A percentile compares a stretch with the other conserved stretches of the same genome.
Conservation (phyloP, 2,113 vertebrate genomes). For the Leptocoma aspasia region DNA sequence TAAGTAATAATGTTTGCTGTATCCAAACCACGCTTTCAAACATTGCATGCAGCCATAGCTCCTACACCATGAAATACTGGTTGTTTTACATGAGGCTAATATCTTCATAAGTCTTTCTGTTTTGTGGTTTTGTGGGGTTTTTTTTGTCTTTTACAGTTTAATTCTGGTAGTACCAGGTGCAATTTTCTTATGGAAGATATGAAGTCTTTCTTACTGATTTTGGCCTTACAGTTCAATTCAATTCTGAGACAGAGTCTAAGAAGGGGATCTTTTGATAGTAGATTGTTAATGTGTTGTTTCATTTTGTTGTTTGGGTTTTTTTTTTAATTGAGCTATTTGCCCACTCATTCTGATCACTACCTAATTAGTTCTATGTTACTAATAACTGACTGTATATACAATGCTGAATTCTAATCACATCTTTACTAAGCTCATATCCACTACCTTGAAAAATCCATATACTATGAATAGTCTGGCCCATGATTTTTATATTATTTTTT, state of each 20-base stretch:
- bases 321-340: neutral
- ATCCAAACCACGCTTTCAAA: neutral
- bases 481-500: neutral
- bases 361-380: neutral
- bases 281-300: neutral
- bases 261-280: neutral
- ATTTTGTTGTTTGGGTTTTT: neutral
- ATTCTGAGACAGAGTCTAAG: neutral
- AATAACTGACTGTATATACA: neutral
- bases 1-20: neutral
- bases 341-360: neutral
- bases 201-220: neutral
- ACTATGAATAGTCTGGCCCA: neutral
- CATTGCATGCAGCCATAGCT: neutral
- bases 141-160: neutral
- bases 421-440: neutral
- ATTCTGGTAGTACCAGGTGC: neutral
- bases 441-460: neutral
- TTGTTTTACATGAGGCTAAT: neutral
- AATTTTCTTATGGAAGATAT: neutral
- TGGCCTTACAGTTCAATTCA: neutral
- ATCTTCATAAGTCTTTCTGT: neutral
- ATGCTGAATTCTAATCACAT: neutral
- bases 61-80: neutral
- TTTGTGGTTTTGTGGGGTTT: neutral